Percentiles rank a stretch among this genome's conserved stretches.
Conservation (phyloP, 1,140 invertebrate genomes). For the Chionoecetes opilio region DNA sequence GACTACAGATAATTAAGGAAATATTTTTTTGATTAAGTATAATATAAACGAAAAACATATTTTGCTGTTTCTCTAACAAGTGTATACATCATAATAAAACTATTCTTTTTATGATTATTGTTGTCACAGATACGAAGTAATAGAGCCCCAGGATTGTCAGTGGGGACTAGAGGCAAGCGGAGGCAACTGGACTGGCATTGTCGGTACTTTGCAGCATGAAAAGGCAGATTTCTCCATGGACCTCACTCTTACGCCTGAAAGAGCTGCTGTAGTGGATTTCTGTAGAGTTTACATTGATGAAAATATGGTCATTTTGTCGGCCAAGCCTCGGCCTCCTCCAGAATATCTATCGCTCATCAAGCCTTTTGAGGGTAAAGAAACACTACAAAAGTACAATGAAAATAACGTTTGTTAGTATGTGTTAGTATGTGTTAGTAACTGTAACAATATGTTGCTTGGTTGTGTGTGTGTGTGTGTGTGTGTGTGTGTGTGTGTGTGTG, state of each 20-base stretch:
- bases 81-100: neutral
- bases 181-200: constrained; percentile 57
- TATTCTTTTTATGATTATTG: neutral
- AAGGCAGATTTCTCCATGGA: constrained; percentile 41
- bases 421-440: no score
- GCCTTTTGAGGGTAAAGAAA: constrained; percentile 48
- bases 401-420: no score
- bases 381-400: no score
- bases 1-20: neutral
- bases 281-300: constrained; percentile 39
- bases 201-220: constrained; percentile 38
- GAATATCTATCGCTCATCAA: constrained; percentile 52
- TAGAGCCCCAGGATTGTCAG: neutral
- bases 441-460: no score
- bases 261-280: neutral
- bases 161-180: neutral
- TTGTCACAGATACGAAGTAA: constrained; percentile 15
- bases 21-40: neutral
- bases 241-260: constrained; percentile 17
- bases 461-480: no score
- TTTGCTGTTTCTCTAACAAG: neutral
- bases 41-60: neutral
- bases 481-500: no score
- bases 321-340: constrained; percentile 35
- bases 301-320: constrained; percentile 22